A percentile compares a stretch with the other conserved stretches of the same genome.
phyloP scores from a whole-genome alignment of 2,888 invertebrate species.

The Neoaliturus tenellus region DNA sequence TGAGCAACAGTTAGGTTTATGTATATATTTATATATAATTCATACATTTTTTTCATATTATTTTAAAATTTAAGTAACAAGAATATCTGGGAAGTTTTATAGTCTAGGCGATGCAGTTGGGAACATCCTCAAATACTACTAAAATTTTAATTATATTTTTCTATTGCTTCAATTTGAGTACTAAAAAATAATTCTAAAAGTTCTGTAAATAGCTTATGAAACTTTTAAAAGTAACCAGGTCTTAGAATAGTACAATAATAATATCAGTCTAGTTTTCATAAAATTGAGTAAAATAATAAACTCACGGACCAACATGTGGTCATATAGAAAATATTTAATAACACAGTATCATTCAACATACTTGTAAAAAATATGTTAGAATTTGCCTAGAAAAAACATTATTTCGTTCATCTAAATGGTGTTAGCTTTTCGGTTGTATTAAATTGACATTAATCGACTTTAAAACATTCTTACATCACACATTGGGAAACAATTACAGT shows the following conservation, averaged over 20 bases:
- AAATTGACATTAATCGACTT: constrained; percentile 43
- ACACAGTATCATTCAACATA: constrained; percentile 38
- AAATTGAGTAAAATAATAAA: constrained; percentile 15
- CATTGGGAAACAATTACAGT: no score
- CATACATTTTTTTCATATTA: constrained; percentile 42
- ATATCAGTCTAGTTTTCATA: constrained; percentile 42
- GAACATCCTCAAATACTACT: constrained; percentile 44
- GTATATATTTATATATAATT: constrained; percentile 43
- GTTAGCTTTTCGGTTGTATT: constrained; percentile 20
- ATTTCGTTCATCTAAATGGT: constrained; percentile 43
- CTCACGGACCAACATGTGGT: constrained; percentile 12
- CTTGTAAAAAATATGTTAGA: constrained; percentile 48
- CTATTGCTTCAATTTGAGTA: constrained; percentile 42
- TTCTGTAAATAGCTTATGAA: constrained; percentile 48
- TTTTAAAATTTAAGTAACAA: constrained; percentile 49
- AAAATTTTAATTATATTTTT: constrained; percentile 15
- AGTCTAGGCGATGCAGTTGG: constrained; percentile 37
- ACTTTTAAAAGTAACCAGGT: constrained; percentile 39
- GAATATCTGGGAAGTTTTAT: constrained; percentile 42
- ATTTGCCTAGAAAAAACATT: constrained; percentile 48
- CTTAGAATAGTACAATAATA: constrained; percentile 50
- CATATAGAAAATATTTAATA: constrained; percentile 30
- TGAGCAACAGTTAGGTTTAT: background rate
- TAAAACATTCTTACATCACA: constrained; percentile 5
- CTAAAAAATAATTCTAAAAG: constrained; percentile 48